Evolutionary conservation across 2,797 vertebrate genomes (phyloP).

Genomic region (Eulemur coronatus): DNA sequence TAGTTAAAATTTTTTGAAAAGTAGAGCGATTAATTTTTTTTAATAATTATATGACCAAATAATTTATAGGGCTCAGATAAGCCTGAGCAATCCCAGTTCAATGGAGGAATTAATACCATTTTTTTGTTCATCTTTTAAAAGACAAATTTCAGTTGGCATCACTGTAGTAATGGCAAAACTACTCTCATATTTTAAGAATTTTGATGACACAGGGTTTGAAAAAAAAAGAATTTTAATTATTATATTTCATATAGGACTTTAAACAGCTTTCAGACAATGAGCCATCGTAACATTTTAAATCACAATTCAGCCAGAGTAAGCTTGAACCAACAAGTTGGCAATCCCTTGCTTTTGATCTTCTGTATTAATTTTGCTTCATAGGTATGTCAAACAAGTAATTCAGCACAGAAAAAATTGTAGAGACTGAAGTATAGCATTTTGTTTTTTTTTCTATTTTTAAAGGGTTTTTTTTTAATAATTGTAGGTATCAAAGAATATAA

Average conservation of each 20-base stretch:
- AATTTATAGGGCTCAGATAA: neutral
- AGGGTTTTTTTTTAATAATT: neutral
- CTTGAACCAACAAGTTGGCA: neutral
- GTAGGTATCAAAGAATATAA: neutral
- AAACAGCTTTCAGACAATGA: neutral
- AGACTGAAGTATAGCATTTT: neutral
- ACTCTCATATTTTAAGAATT: constrained; percentile 21
- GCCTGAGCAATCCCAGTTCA: neutral
- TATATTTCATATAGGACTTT: neutral
- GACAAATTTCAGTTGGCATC: neutral
- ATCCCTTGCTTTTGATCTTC: constrained; percentile 16
- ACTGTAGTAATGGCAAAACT: neutral
- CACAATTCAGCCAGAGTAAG: neutral
- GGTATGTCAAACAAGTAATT: neutral
- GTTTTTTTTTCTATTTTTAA: neutral
- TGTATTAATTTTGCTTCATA: constrained; percentile 41
- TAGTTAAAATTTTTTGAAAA: constrained; percentile 49
- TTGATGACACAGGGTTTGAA: neutral
- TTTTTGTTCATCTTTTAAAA: constrained; percentile 27
- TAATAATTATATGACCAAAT: constrained; percentile 4
- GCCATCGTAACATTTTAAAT: neutral
- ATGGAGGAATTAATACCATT: neutral
- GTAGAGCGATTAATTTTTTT: constrained; percentile 12
- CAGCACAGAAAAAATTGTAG: neutral
- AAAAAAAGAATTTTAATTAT: constrained; percentile 17